Evolutionary conservation across 2,113 vertebrate species (phyloP).

Genomic region (Menidia beryllina): DNA sequence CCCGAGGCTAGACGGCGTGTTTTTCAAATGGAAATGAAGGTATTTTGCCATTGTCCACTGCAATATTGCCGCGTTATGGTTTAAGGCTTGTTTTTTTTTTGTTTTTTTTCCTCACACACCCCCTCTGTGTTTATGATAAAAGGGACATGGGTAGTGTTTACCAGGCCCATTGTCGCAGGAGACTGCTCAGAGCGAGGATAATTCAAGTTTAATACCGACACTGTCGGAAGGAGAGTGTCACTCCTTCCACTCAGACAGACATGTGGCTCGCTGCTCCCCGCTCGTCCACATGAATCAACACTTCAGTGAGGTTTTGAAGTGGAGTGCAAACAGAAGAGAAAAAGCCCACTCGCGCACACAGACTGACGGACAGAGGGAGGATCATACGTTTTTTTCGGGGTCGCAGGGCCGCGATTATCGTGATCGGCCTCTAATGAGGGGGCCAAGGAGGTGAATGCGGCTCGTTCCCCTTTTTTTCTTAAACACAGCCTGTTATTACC

Average conservation of each 20-base stretch:
- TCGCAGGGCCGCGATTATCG: conserved; percentile 69
- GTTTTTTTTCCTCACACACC: too few species aligned
- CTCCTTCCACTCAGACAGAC: conserved; percentile 44
- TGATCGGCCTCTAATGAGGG: conserved; percentile 72
- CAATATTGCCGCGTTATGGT: conserved; percentile 61
- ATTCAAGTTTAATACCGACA: conserved; percentile 55
- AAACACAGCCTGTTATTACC: conserved; percentile 70
- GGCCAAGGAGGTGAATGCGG: conserved; percentile 46
- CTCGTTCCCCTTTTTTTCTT: conserved; percentile 43
- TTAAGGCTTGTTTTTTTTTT: conserved; percentile 55
- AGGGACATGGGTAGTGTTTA: conserved; percentile 57
- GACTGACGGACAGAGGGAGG: conserved; percentile 2
- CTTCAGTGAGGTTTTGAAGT: conserved; percentile 38
- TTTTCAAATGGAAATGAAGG: conserved; percentile 79
- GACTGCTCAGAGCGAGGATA: conserved; percentile 60
- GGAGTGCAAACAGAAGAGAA: conserved; percentile 38
- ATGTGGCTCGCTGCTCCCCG: conserved; percentile 16
- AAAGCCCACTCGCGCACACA: conserved; percentile 4
- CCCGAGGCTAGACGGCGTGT: conserved; percentile 68
- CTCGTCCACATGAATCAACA: conserved; percentile 47
- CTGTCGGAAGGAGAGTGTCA: conserved; percentile 34
- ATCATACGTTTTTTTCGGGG: conserved; percentile 46
- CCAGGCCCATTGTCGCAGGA: conserved; percentile 44
- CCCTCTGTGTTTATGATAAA: conserved; percentile 42
- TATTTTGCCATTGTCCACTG: conserved; percentile 71